Evolutionary conservation across 2,888 invertebrate species (phyloP), one percentile per base, ranked within the genome.

Genomic region (Erebia ligea): DNA sequence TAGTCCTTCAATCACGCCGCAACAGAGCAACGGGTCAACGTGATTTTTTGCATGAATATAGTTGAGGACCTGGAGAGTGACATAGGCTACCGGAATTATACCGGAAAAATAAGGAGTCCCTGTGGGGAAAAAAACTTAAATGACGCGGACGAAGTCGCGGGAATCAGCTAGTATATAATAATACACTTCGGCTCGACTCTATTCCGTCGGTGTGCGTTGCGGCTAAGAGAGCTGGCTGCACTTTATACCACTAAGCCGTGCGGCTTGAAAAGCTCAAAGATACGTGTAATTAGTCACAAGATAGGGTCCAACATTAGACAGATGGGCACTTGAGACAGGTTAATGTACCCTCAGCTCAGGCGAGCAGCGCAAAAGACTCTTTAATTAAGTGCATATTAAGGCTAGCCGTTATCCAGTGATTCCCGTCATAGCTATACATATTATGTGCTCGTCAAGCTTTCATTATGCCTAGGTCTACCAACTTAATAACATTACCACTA

Each of bases 291-390:
- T 65, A 42, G 66, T 19, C 15, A 57, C 66, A 66, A 56, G 42
- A 54, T 42, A 54, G 50, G 62, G 48, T 50, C 56, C 56, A 56
- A 66, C 45, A 66, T 66, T 66, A 66, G 66, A 66, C 66, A 56
- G 66, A 66, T 21, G 66, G 54, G 45, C 66, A 42, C 66, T 66
- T 56, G 66, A 66, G 66, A 66, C 66, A 66, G 66, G 66, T 66
- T 66, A 66, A 66, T 66, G 66, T 45, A 66, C 54, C 56, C 56
- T 64, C 40, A 40, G 9, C 56, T 45, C 17, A 45, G 54, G 66
- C 66, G 57, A 56, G 56, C 42, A 21, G 21, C 17, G 66, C 45
- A 66, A 66, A 56, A 56, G 56, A n/a, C 66, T 66, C 56, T 57
- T 34, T 66, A 45, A 66, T 66, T 65, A 66, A 66, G 56, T 54